These are phyloP conservation scores for Glossophaga mutica DNA, from an alignment of 2,797 vertebrate species.

Conservation along the genomic window DNA sequence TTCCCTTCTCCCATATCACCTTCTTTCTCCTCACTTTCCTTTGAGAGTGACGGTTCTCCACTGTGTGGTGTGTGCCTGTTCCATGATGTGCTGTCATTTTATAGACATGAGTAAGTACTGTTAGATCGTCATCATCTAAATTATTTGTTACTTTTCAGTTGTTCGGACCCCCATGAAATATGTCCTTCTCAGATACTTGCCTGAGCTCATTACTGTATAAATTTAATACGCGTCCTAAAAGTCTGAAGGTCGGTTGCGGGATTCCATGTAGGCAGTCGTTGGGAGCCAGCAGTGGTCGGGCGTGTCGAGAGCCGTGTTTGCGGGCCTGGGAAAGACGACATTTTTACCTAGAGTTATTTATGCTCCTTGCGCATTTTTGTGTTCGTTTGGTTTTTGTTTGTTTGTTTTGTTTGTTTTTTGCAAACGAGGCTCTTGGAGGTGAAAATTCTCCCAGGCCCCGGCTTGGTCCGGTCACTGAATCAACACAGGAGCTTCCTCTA, in stretches of 20 bases:
- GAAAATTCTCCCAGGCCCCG: background rate
- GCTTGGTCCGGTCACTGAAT: background rate
- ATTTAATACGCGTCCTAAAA: background rate
- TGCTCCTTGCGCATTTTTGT: too few relatives aligned
- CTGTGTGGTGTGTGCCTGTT: fast-evolving
- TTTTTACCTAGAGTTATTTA: background rate
- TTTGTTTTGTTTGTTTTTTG: background rate
- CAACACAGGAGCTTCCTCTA: background rate
- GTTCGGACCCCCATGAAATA: background rate
- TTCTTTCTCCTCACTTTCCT: background rate
- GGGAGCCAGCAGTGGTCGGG: background rate
- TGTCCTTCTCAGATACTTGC: background rate
- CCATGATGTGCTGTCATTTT: background rate
- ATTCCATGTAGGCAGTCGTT: background rate
- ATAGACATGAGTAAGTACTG: background rate
- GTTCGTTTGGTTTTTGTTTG: too few relatives aligned
- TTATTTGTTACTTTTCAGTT: background rate
- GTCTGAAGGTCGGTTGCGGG: background rate
- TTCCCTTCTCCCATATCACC: fast-evolving
- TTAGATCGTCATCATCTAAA: background rate
- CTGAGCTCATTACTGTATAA: background rate
- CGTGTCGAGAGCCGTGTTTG: background rate
- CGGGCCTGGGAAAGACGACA: background rate
- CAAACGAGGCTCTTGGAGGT: background rate
- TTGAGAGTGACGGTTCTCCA: background rate